Percentiles rank a stretch among this genome's conserved stretches.
Conservation (phyloP, 2,888 invertebrate genomes). For the Acanthococcus lagerstroemiae region DNA sequence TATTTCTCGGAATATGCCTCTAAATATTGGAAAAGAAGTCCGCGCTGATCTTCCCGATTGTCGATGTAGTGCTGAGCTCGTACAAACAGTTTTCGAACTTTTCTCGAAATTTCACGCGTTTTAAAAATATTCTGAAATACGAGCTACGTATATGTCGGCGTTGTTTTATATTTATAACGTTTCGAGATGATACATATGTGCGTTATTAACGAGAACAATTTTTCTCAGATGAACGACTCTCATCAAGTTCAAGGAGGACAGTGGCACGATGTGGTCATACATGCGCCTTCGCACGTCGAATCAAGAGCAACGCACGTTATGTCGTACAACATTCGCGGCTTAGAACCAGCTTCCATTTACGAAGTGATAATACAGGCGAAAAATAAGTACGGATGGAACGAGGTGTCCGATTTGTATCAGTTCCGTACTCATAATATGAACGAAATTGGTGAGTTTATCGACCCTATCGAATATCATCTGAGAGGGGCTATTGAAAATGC, state of each 20-base stretch:
- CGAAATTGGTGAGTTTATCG: slow-evolving; percentile 17
- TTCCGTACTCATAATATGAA: slow-evolving; percentile 49
- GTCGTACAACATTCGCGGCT: slow-evolving; percentile 53
- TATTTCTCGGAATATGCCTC: no score
- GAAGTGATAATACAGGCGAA: slow-evolving; percentile 65
- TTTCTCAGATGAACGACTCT: slow-evolving; percentile 11
- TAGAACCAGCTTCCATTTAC: slow-evolving; percentile 58
- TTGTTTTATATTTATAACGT: no score
- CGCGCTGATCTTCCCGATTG: no score
- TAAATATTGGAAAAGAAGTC: no score
- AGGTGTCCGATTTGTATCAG: slow-evolving; percentile 63
- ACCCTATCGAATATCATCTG: no score
- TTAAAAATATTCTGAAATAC: no score
- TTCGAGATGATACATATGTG: no score
- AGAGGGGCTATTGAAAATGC: no score
- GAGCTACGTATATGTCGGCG: no score
- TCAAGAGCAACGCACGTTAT: slow-evolving; percentile 49
- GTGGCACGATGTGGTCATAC: slow-evolving; percentile 14
- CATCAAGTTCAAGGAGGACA: slow-evolving; percentile 7
- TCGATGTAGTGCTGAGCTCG: no score
- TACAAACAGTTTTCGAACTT: no score
- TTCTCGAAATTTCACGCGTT: no score
- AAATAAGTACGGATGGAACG: slow-evolving; percentile 65
- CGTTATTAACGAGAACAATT: background rate
- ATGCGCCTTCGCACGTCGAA: slow-evolving; percentile 41